Evolutionary conservation across 1,140 invertebrate genomes (phyloP).

Genomic region (Conus ventricosus): DNA sequence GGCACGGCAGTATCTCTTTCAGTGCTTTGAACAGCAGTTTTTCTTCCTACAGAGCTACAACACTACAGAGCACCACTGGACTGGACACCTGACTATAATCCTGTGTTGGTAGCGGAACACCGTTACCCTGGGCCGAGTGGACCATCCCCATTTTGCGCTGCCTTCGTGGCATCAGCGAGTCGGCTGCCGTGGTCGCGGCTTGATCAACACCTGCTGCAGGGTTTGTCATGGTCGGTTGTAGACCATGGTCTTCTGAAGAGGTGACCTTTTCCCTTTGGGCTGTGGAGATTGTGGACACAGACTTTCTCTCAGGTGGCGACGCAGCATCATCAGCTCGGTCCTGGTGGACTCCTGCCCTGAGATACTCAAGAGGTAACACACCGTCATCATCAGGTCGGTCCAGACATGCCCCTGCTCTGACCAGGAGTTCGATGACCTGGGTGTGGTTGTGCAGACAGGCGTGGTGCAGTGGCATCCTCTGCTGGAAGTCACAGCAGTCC

Average conservation of each 20-base stretch:
- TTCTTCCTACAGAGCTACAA: neutral
- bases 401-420: constrained; percentile 52
- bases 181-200: neutral
- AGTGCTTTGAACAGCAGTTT: neutral
- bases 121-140: neutral
- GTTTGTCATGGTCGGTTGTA: neutral
- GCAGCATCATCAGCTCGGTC: neutral
- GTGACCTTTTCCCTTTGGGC: neutral
- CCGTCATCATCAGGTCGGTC: constrained; percentile 55
- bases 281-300: too few relatives aligned
- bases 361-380: constrained; percentile 57
- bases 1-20: neutral
- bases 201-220: neutral
- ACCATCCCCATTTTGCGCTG: neutral
- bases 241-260: neutral
- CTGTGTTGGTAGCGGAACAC: neutral
- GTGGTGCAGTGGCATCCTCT: constrained; percentile 62
- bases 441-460: constrained; percentile 50
- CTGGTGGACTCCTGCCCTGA: neutral
- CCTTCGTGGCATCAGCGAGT: neutral
- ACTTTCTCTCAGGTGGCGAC: too few relatives aligned
- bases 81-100: neutral
- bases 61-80: neutral
- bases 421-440: constrained; percentile 47
- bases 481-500: constrained; percentile 60